These are phyloP conservation scores for Oscheius sp. DNA, from an alignment of 2,888 invertebrate species.

Conservation along the genomic window DNA sequence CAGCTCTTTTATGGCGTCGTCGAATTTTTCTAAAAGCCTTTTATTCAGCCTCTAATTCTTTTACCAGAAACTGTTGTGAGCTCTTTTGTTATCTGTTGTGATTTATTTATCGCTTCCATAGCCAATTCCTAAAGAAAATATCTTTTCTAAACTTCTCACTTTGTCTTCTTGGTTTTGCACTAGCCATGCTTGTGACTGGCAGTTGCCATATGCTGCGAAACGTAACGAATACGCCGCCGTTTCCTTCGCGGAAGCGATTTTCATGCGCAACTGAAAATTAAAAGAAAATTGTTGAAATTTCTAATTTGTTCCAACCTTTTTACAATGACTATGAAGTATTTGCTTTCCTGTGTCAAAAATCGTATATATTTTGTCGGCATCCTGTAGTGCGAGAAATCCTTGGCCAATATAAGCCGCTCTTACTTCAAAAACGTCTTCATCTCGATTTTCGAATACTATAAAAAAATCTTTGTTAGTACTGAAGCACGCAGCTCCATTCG, in stretches of 20 bases:
- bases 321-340: slow-evolving; percentile 1
- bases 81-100: not conserved
- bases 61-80: not conserved
- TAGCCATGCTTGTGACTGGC: slow-evolving; percentile 18
- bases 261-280: slow-evolving; percentile 8
- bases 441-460: not conserved
- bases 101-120: not conserved
- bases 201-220: slow-evolving; percentile 5
- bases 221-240: not conserved
- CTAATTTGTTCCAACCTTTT: not conserved
- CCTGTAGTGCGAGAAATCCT: slow-evolving; percentile 8
- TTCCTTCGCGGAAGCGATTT: slow-evolving; percentile 12
- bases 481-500: too few relatives aligned
- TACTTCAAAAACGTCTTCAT: not conserved
- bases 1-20: not conserved
- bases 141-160: not conserved
- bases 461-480: not conserved
- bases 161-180: not conserved
- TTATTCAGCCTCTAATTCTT: not conserved
- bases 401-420: not conserved
- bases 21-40: not conserved
- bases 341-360: slow-evolving; percentile 4
- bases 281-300: too few relatives aligned
- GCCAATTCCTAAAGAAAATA: not conserved
- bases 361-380: slow-evolving; percentile 14